Evolutionary conservation across 2,797 vertebrate genomes (phyloP), one percentile per base, ranked within the genome.

Genomic region (Melanotaenia maccullochi): DNA sequence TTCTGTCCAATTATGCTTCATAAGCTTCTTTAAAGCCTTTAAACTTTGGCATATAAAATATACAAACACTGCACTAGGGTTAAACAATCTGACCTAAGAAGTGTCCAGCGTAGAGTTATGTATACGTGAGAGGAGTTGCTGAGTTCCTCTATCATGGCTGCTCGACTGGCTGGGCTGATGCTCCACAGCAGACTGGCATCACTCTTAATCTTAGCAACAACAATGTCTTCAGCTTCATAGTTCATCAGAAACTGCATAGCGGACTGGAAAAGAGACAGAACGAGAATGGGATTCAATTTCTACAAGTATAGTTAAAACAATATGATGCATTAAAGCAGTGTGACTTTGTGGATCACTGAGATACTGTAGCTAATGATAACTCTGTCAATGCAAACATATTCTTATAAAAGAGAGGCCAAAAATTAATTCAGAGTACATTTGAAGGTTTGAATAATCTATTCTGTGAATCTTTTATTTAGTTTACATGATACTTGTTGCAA

Each of bases 171-270:
- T 0, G 94, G 94, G 72, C 94, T 95, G 79, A 92, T 92, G 73
- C 70, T 91, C 95, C 93, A 93, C 44, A 93, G 80, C 72, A 93
- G 83, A 30, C 86, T 93, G 67, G 93, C 84, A 2, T 95, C 93
- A 57, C 93, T 94, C 86, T 95, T 95, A 32, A 93, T 84, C 76
- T 94, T 92, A 4, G 95, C 90, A 4, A 76, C 81, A 5, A 87
- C 44, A 8, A 73, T 64, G 9, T 95, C 94, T 9, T 94, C 87
- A 0, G 93, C 84, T 65, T 77, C 74, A 25, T 93, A 94, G 68
- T 90, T 95, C 49, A 90, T 93, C 18, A 88, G 85, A 76, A 95
- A 89, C 86, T 94, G 92, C 56, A 87, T 90, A 4, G 92, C 90
- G 11, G 90, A 64, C 93, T 93, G 51, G 0, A 32, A 58, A 18